Evolutionary conservation across 2,888 invertebrate genomes (phyloP), one percentile per base, ranked within the genome.

Genomic region (Panorpa germanica): DNA sequence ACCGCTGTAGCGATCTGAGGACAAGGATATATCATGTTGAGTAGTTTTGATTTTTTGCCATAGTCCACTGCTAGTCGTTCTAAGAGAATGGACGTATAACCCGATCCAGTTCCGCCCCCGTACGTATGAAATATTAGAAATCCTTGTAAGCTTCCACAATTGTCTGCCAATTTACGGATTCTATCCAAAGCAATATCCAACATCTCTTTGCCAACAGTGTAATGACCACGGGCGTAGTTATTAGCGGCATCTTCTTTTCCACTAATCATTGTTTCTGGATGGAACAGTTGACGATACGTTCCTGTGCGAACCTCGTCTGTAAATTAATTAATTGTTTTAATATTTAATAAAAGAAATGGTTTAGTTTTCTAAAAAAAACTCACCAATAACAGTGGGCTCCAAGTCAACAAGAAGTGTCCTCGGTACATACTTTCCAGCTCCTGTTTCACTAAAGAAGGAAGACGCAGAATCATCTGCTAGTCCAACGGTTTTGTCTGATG

Each of bases 101-200:
- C 82, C 1, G 76, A 80, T 25, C 78, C 82, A 13, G 77, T 82
- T 32, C 80, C 80, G 21, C 68, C 75, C 33, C 68, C 80, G 38
- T 82, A 81, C n/a, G 76, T 76, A 51, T 82, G 82, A 54, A 81
- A 82, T 32, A 82, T 72, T 43, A 80, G 68, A 57, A 81, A 81
- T 27, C 80, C 80, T 59, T 73, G 59, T 20, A 67, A 58, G 6
- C 74, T 73, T 19, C 70, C 66, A 47, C 77, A 78, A 49, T 74
- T 71, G 46, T 78, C 77, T 2, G 75, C 62, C 41, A 74, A 48
- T 45, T 72, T 76, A 36, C 76, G 56, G 31, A 78, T 56, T 24
- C 75, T 55, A 47, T 73, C 71, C 62, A 73, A 63, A 3, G 72
- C 72, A 1, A 66, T 60, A 25, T 63, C 65, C 24, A 77, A 62